These are phyloP conservation scores for Dolichotis patagonum DNA, from an alignment of 2,113 vertebrate species.

Conservation along the genomic window DNA sequence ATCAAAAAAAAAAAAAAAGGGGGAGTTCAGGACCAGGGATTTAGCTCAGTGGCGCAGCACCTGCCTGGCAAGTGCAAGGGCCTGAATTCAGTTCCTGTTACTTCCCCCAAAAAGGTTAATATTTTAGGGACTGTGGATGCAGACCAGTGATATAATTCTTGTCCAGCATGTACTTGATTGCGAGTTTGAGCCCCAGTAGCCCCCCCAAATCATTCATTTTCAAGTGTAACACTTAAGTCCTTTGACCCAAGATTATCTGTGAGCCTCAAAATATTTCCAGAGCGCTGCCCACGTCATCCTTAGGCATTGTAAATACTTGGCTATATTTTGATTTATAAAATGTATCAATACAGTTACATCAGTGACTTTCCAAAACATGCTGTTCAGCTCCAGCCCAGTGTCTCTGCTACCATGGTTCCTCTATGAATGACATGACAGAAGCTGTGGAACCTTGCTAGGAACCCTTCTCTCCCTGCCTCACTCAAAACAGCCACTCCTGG, in stretches of 20 bases:
- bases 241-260: not conserved
- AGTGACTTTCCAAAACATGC: not conserved
- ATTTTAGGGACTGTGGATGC: not conserved
- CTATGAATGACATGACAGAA: not conserved
- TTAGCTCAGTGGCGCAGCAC: too few species aligned
- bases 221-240: not conserved
- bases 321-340: constrained; percentile 2
- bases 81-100: too few species aligned
- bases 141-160: not conserved
- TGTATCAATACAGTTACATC: not conserved
- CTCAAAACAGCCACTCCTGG: not conserved
- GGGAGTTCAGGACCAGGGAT: not conserved
- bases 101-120: not conserved
- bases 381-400: not conserved
- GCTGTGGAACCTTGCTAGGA: not conserved
- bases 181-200: not conserved
- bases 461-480: not conserved
- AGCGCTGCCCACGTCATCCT: not conserved
- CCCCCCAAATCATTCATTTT: not conserved
- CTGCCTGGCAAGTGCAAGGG: too few species aligned
- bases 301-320: not conserved
- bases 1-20: too few species aligned
- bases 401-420: not conserved
- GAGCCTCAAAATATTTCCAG: not conserved
- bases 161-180: not conserved